Conservation (phyloP, 2,113 vertebrate genomes). For the Silurus asotus region DNA sequence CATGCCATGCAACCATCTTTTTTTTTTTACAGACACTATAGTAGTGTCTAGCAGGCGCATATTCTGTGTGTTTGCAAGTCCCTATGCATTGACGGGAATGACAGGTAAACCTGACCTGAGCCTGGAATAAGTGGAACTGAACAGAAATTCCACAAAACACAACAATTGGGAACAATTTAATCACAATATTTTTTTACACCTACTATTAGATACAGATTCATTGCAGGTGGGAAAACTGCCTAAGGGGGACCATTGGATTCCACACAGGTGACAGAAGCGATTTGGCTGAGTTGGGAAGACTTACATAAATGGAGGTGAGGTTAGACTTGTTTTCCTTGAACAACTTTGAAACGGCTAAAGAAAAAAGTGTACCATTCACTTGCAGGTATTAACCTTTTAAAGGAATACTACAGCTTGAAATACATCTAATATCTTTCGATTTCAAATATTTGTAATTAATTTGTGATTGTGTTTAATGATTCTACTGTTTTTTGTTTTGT, state of each 20-base stretch:
- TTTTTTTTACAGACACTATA: not conserved
- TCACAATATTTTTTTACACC: not conserved
- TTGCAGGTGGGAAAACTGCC: slow-evolving; percentile 7
- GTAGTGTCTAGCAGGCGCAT: not conserved
- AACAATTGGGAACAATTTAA: not conserved
- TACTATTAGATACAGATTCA: not conserved
- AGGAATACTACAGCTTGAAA: not conserved
- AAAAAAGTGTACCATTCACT: not conserved
- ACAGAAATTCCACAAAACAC: not conserved
- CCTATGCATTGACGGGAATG: not conserved
- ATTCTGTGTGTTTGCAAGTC: not conserved
- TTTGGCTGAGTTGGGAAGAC: slow-evolving; percentile 8
- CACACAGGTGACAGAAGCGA: slow-evolving; percentile 15
- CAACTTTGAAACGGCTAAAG: not conserved
- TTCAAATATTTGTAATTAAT: not conserved
- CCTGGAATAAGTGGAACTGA: not conserved
- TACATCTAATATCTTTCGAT: not conserved
- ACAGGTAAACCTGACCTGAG: not conserved
- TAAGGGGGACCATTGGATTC: slow-evolving; percentile 28
- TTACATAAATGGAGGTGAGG: not conserved
- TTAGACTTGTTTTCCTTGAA: slow-evolving; percentile 4
- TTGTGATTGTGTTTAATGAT: not conserved
- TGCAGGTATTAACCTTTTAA: not conserved
- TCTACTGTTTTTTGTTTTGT: not conserved
- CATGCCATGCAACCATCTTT: not conserved